Evolutionary conservation across 2,113 vertebrate species (phyloP).

Genomic region (Mirounga angustirostris): DNA sequence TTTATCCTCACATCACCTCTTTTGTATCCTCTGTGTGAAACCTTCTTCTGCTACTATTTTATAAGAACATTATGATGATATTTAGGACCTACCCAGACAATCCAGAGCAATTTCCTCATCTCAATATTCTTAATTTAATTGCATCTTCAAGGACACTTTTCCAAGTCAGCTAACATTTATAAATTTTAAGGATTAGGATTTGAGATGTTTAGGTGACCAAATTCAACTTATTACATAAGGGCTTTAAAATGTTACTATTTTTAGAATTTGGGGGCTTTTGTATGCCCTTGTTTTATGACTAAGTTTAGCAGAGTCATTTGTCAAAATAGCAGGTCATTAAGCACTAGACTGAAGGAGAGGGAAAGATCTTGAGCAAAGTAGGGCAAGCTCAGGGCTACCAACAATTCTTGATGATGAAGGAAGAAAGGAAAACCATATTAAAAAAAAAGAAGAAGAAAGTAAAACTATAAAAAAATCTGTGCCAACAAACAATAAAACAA

Average conservation of each 20-base stretch:
- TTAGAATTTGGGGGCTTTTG: background rate
- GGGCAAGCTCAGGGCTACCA: rapidly evolving
- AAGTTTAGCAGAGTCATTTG: background rate
- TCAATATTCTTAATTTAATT: background rate
- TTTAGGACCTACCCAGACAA: background rate
- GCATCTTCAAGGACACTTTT: background rate
- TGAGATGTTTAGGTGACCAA: background rate
- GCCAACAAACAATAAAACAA: background rate
- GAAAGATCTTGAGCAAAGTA: background rate
- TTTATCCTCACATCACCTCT: background rate
- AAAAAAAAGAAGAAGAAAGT: background rate
- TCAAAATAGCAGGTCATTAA: background rate
- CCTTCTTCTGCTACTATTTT: background rate
- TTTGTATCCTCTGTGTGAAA: background rate
- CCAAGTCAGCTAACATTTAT: background rate
- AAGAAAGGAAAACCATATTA: background rate
- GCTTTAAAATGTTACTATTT: background rate
- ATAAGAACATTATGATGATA: too few relatives aligned
- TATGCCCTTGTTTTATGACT: background rate
- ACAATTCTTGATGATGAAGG: background rate
- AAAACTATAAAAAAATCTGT: background rate
- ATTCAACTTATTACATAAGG: background rate
- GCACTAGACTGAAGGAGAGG: background rate
- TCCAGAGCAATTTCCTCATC: background rate
- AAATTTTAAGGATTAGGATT: background rate